Conservation (phyloP, 2,888 invertebrate species). For the Tetragonula carbonaria region DNA sequence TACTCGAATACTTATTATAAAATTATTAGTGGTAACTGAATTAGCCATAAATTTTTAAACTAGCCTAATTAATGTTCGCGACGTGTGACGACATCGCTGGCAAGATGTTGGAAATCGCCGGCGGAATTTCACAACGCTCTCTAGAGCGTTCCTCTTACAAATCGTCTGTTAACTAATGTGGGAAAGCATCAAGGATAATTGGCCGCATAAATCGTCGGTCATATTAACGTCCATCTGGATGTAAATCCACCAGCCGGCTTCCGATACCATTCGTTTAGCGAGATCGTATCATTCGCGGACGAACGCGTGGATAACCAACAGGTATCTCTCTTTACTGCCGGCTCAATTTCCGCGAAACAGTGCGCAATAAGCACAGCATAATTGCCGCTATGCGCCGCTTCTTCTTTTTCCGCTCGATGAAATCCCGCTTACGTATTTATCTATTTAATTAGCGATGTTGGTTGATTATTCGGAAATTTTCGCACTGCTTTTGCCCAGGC, state of each 20-base stretch:
- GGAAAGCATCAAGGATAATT: constrained; percentile 75
- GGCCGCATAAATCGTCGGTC: constrained; percentile 48
- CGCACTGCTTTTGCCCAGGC: not conserved
- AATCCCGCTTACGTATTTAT: constrained; percentile 20
- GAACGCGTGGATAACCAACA: constrained; percentile 30
- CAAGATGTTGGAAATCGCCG: constrained; percentile 59
- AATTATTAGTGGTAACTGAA: constrained; percentile 54
- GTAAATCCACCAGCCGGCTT: constrained; percentile 17
- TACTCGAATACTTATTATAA: not conserved
- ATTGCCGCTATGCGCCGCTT: not conserved
- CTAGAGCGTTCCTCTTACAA: constrained; percentile 40
- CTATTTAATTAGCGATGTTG: constrained; percentile 16
- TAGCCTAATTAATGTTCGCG: constrained; percentile 60
- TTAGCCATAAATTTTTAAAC: constrained; percentile 61
- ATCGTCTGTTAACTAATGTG: constrained; percentile 70
- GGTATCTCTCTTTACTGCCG: constrained; percentile 18
- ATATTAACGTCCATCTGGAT: constrained; percentile 53
- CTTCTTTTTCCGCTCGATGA: constrained; percentile 1
- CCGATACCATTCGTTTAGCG: constrained; percentile 38
- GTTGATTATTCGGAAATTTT: constrained; percentile 15
- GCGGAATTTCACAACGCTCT: constrained; percentile 69
- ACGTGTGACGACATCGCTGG: constrained; percentile 39
- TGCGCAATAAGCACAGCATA: not conserved
- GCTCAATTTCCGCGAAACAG: constrained; percentile 34
- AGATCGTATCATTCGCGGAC: constrained; percentile 38